Evolutionary conservation across 1,140 invertebrate species (phyloP), one percentile per base, ranked within the genome.

Genomic region (Melitaea cinxia): DNA sequence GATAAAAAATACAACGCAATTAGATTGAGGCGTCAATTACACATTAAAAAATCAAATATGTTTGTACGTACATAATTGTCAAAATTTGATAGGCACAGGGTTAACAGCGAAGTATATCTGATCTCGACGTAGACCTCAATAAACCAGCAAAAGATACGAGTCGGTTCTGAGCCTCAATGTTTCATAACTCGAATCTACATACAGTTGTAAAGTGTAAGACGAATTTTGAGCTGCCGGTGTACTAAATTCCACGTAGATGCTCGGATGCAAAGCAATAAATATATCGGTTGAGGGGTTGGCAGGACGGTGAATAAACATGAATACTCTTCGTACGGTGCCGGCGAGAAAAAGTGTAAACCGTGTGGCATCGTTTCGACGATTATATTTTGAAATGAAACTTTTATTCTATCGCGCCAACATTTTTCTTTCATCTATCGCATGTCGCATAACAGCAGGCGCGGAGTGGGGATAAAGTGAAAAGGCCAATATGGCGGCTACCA

Each of bases 181-280:
- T 64, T 66, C 65, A 68, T 74, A 76, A 77, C 65, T 65, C 37
- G 19, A 52, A 78, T 77, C 74, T 75, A 61, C 77, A 82, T 80
- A 82, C 60, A 45, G 80, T 33, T 76, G 76, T 87, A 82, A 86
- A 84, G 68, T 82, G 75, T 78, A 80, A 80, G 81, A 83, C 74
- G 79, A 72, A 85, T 81, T 83, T 78, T 79, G 77, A 78, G 73
- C 76, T 61, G 74, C 70, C 47, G 28, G 58, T 58, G 65, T 66
- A 70, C 58, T 72, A 71, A 73, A 81, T 74, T 77, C 79, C 73
- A 80, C 79, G 79, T 82, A 79, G 72, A 54, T 64, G 69, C 65
- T 47, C 42, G 73, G 75, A 80, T 83, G 79, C 77, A 79, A 82
- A 80, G 77, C 82, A 66, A 85, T 87, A 83, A 87, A 87, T 82